Conservation (phyloP, 2,113 vertebrate genomes). For the Tachysurus fulvidraco region DNA sequence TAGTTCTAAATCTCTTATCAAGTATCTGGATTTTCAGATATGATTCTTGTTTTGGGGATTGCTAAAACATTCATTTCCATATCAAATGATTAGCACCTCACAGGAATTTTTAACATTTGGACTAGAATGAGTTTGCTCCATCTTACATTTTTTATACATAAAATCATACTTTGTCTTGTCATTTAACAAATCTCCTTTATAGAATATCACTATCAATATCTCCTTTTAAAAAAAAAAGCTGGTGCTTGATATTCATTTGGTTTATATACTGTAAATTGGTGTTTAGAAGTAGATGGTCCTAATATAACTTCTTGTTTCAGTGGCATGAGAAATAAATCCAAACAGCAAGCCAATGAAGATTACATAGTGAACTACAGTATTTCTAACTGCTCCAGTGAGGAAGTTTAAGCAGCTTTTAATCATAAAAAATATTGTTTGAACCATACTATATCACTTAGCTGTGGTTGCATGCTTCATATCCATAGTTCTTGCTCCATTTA, state of each 20-base stretch:
- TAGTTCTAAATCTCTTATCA: background rate
- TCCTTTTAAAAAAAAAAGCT: no score
- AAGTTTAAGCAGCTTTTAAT: background rate
- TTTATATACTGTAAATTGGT: background rate
- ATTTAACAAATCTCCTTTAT: background rate
- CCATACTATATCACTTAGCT: background rate
- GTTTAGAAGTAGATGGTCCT: background rate
- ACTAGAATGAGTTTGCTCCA: background rate
- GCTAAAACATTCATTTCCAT: background rate
- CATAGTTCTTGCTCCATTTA: background rate
- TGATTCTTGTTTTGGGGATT: background rate
- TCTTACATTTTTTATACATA: background rate
- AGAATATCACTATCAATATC: no score
- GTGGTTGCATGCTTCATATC: background rate
- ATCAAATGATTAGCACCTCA: background rate
- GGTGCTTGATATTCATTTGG: no score
- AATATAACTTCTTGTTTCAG: background rate
- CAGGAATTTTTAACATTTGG: background rate
- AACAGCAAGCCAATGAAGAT: conserved; percentile 60
- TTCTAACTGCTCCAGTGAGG: no score
- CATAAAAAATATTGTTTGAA: background rate
- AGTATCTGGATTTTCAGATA: background rate
- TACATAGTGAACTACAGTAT: no score
- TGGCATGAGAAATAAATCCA: conserved; percentile 66
- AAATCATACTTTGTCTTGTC: background rate